Percentiles rank a stretch among this genome's conserved stretches.
Conservation (phyloP, 2,797 vertebrate species). For the Trichosurus vulpecula region DNA sequence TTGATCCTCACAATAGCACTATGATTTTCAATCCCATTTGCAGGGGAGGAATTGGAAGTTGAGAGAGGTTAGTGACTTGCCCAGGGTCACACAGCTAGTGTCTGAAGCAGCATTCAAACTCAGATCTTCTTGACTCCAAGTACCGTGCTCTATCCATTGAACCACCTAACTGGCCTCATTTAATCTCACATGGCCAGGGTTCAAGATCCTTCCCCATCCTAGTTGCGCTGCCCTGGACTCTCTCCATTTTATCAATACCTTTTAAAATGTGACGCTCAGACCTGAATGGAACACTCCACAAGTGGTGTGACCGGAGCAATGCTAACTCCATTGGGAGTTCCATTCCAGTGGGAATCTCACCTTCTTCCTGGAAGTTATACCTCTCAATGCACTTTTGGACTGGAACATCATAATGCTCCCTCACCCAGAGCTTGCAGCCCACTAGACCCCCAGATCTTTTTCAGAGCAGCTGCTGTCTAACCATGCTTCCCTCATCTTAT, state of each 20-base stretch:
- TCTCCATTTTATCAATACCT: background rate
- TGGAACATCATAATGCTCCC: background rate
- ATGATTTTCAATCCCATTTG: background rate
- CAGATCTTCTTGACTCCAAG: background rate
- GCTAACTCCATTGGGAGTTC: no score
- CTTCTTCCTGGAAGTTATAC: background rate
- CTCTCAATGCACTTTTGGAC: background rate
- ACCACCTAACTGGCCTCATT: background rate
- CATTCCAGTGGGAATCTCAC: background rate
- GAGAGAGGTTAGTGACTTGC: background rate
- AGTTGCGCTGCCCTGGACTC: background rate
- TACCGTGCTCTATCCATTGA: background rate
- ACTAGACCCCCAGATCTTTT: background rate
- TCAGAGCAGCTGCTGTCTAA: background rate
- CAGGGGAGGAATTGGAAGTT: background rate
- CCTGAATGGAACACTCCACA: background rate
- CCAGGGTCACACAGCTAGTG: background rate
- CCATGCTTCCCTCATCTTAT: background rate
- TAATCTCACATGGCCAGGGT: background rate
- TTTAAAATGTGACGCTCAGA: background rate
- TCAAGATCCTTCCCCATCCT: background rate
- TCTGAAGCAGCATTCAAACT: background rate
- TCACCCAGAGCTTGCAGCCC: background rate
- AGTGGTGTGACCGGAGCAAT: background rate
- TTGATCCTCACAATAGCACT: background rate